Percentiles rank a stretch among this genome's conserved stretches.
phyloP scores from a whole-genome alignment of 2,797 vertebrate genomes.

The Rhinogobio ventralis region DNA sequence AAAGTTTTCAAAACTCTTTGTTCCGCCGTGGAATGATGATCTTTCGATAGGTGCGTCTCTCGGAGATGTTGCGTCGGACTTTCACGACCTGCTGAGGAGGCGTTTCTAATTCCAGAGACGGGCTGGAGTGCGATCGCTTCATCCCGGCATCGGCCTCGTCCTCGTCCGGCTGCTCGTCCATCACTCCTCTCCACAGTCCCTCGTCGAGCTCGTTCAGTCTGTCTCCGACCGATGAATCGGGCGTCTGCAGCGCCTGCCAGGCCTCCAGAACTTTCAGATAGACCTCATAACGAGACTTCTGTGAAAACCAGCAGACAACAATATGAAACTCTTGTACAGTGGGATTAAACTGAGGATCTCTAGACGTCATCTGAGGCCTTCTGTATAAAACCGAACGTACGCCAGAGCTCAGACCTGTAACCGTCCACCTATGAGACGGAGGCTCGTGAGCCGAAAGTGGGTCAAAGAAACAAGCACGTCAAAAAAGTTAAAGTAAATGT shows the following conservation, averaged over 20 bases:
- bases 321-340: background rate
- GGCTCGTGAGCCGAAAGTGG: no score
- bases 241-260: conserved; percentile 68
- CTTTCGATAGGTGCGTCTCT: conserved; percentile 86
- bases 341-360: background rate
- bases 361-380: background rate
- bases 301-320: conserved; percentile 22
- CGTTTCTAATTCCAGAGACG: conserved; percentile 84
- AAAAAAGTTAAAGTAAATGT: no score
- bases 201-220: conserved; percentile 80
- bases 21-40: conserved; percentile 80
- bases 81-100: conserved; percentile 64
- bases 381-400: background rate
- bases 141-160: conserved; percentile 68
- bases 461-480: no score
- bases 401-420: background rate
- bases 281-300: conserved; percentile 87
- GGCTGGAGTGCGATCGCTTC: conserved; percentile 90
- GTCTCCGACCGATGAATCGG: conserved; percentile 6
- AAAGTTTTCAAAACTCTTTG: conserved; percentile 77
- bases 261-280: conserved; percentile 82
- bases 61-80: conserved; percentile 86
- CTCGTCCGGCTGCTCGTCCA: conserved; percentile 49
- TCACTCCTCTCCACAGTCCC: conserved; percentile 64
- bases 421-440: no score